Conservation (phyloP, 1,140 invertebrate genomes). For the Pomacea maculata region DNA sequence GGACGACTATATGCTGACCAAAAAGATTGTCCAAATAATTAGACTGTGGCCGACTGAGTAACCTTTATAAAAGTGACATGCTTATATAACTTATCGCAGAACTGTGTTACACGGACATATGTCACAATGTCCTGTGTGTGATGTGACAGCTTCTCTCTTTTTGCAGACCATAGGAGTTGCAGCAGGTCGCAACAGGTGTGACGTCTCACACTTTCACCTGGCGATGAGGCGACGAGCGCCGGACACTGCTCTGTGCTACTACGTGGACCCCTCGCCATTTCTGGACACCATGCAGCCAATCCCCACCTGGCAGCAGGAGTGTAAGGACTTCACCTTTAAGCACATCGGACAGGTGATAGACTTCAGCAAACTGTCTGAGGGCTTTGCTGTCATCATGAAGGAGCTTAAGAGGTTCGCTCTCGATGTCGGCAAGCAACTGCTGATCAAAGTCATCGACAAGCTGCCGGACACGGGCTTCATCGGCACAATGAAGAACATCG, state of each 20-base stretch:
- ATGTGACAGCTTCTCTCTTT: not conserved
- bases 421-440: slow-evolving; percentile 4
- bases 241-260: slow-evolving; percentile 19
- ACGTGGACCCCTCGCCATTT: slow-evolving; percentile 32
- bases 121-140: too few relatives aligned
- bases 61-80: too few relatives aligned
- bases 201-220: slow-evolving; percentile 28
- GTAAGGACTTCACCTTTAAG: slow-evolving; percentile 34
- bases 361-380: slow-evolving; percentile 6
- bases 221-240: slow-evolving; percentile 23
- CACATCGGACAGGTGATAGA: slow-evolving; percentile 25
- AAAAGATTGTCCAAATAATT: too few relatives aligned
- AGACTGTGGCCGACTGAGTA: too few relatives aligned
- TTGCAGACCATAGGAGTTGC: not conserved
- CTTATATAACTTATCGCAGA: too few relatives aligned
- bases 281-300: slow-evolving; percentile 26
- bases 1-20: too few relatives aligned
- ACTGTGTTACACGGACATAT: too few relatives aligned
- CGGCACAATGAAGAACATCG: slow-evolving; percentile 1
- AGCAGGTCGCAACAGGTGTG: not conserved
- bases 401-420: slow-evolving; percentile 12
- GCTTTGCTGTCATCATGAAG: not conserved
- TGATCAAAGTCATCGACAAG: not conserved
- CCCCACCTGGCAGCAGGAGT: slow-evolving; percentile 33
- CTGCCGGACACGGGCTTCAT: slow-evolving; percentile 1